A percentile compares a stretch with the other conserved stretches of the same genome.
Conservation (phyloP, 2,888 invertebrate genomes). For the Lasius platythorax region DNA sequence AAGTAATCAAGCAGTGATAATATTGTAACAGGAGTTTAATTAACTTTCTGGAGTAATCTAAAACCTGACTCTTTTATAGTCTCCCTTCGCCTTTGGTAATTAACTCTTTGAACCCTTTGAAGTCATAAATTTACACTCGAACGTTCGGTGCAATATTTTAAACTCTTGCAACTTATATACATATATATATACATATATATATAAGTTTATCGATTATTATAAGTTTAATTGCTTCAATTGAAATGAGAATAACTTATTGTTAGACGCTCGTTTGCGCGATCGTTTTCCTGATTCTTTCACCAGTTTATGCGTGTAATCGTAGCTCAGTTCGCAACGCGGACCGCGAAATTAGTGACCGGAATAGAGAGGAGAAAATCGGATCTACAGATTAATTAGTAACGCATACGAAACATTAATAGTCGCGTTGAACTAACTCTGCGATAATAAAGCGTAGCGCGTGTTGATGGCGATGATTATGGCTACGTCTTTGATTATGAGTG, state of each 20-base stretch:
- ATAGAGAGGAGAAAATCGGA: not conserved
- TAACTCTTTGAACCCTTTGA: conserved; percentile 48
- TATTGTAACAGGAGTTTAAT: not conserved
- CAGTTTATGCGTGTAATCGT: not conserved
- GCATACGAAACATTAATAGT: not conserved
- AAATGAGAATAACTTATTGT: not conserved
- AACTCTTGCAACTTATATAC: conserved; percentile 36
- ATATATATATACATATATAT: too few species aligned
- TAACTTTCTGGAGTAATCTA: conserved; percentile 1
- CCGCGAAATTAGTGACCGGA: not conserved
- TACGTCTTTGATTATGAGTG: conserved; percentile 33
- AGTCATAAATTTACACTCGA: conserved; percentile 65
- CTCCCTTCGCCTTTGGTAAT: conserved; percentile 11
- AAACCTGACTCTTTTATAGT: not conserved
- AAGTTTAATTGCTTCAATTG: not conserved
- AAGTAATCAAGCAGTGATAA: not conserved
- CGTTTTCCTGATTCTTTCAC: not conserved
- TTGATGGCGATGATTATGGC: conserved; percentile 29
- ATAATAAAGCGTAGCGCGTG: conserved; percentile 28
- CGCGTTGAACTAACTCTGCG: not conserved
- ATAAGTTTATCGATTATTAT: too few species aligned
- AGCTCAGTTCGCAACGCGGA: not conserved
- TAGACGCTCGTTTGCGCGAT: not conserved
- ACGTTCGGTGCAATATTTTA: conserved; percentile 60
- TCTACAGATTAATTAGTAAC: conserved; percentile 17